Evolutionary conservation across 2,113 vertebrate genomes (phyloP).

Genomic region (Oceanodroma tethys): DNA sequence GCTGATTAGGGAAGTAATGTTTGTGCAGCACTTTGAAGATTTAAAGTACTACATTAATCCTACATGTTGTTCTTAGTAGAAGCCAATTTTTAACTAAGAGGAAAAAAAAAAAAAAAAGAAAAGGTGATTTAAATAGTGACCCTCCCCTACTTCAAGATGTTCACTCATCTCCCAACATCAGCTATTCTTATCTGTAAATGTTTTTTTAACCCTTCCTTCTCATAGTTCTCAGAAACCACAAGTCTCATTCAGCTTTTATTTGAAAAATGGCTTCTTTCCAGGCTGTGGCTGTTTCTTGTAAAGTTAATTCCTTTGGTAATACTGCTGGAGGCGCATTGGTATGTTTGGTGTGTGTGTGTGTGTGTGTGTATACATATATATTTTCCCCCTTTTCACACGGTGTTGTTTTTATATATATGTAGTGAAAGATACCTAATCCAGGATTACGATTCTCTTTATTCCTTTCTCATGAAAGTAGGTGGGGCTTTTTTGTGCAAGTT

Average conservation of each 20-base stretch:
- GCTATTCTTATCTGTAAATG: slow-evolving; percentile 51
- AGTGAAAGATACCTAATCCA: slow-evolving; percentile 69
- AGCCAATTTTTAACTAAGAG: slow-evolving; percentile 31
- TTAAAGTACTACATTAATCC: slow-evolving; percentile 45
- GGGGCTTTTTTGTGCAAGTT: slow-evolving; percentile 24
- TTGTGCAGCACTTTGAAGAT: slow-evolving; percentile 47
- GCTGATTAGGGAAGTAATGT: slow-evolving; percentile 35
- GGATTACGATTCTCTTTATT: slow-evolving; percentile 58
- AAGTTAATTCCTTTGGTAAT: slow-evolving; percentile 57
- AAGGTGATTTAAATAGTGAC: slow-evolving; percentile 35
- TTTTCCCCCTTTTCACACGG: slow-evolving; percentile 62
- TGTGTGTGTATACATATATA: slow-evolving; percentile 27
- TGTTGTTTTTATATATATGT: slow-evolving; percentile 39
- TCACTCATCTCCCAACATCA: slow-evolving; percentile 34
- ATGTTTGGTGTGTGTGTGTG: slow-evolving; percentile 46
- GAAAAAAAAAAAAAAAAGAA: background rate
- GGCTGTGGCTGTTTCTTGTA: slow-evolving; percentile 48
- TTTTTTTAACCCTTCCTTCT: slow-evolving; percentile 64
- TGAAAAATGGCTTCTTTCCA: slow-evolving; percentile 32
- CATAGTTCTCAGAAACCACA: slow-evolving; percentile 49
- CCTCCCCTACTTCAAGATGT: slow-evolving; percentile 47
- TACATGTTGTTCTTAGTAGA: background rate
- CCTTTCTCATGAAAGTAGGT: slow-evolving; percentile 66
- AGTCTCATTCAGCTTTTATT: slow-evolving; percentile 17
- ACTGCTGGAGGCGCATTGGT: slow-evolving; percentile 46